Conservation (phyloP, 2,797 vertebrate genomes). For the Hippoglossus hippoglossus region DNA sequence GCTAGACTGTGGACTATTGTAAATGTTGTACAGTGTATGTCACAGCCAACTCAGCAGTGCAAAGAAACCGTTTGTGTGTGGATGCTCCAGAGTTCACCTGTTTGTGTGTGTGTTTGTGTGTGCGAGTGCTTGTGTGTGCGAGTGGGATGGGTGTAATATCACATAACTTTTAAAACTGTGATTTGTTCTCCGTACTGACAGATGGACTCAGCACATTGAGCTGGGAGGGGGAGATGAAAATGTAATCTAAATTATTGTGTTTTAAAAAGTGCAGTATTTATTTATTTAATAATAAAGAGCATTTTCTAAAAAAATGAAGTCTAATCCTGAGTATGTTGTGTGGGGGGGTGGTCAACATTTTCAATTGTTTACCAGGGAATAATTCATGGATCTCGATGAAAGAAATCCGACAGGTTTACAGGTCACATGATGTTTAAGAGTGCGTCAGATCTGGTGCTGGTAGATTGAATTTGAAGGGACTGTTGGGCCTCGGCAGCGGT, state of each 20-base stretch:
- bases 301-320: conserved; percentile 64
- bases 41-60: conserved; percentile 75
- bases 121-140: too few species aligned
- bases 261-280: conserved; percentile 93
- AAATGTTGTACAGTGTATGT: conserved; percentile 73
- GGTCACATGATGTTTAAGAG: too few species aligned
- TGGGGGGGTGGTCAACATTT: background rate
- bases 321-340: conserved; percentile 5
- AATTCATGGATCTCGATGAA: too few species aligned
- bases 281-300: conserved; percentile 87
- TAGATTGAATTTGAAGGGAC: too few species aligned
- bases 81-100: conserved; percentile 32
- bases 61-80: conserved; percentile 54
- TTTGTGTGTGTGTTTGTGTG: background rate
- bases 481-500: too few species aligned
- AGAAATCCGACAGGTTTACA: too few species aligned
- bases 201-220: conserved; percentile 82
- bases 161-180: conserved; percentile 79
- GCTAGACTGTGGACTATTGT: conserved; percentile 75
- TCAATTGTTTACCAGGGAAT: too few species aligned
- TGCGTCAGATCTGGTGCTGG: too few species aligned
- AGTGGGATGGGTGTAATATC: conserved; percentile 52
- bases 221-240: conserved; percentile 53
- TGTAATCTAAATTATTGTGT: conserved; percentile 90
- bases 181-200: conserved; percentile 85